Evolutionary conservation across 2,888 invertebrate species (phyloP).

Genomic region (Mimumesa dahlbomi): DNA sequence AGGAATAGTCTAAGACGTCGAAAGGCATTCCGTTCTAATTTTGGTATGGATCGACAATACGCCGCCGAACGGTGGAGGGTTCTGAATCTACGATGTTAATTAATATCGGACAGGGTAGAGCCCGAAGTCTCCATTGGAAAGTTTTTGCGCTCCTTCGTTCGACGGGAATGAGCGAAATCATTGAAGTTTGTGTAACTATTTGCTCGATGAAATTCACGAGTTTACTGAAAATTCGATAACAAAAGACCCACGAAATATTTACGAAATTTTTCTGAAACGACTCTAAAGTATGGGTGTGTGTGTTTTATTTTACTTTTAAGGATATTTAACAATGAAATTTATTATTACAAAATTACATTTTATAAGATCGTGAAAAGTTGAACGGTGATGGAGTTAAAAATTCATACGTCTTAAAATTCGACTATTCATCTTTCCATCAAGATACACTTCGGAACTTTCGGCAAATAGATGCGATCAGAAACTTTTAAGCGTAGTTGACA

Average conservation of each 20-base stretch:
- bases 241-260: too few species aligned
- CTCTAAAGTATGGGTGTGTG: too few species aligned
- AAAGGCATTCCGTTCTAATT: slow-evolving; percentile 55
- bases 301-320: too few species aligned
- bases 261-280: too few species aligned
- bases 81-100: slow-evolving; percentile 47
- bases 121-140: slow-evolving; percentile 30
- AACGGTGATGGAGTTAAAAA: too few species aligned
- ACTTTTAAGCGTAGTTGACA: slow-evolving; percentile 42
- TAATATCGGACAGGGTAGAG: slow-evolving; percentile 48
- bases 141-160: slow-evolving; percentile 36
- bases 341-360: too few species aligned
- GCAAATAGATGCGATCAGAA: slow-evolving; percentile 22
- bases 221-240: background rate
- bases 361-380: too few species aligned
- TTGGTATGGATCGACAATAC: slow-evolving; percentile 34
- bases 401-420: background rate
- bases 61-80: background rate
- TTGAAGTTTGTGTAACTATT: background rate
- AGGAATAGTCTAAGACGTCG: slow-evolving; percentile 36
- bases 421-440: slow-evolving; percentile 23
- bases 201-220: background rate
- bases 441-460: slow-evolving; percentile 9
- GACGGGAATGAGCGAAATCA: slow-evolving; percentile 22
- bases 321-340: too few species aligned